A percentile compares a stretch with the other conserved stretches of the same genome.
Conservation (phyloP, 2,888 invertebrate genomes). For the Troides aeacus region DNA sequence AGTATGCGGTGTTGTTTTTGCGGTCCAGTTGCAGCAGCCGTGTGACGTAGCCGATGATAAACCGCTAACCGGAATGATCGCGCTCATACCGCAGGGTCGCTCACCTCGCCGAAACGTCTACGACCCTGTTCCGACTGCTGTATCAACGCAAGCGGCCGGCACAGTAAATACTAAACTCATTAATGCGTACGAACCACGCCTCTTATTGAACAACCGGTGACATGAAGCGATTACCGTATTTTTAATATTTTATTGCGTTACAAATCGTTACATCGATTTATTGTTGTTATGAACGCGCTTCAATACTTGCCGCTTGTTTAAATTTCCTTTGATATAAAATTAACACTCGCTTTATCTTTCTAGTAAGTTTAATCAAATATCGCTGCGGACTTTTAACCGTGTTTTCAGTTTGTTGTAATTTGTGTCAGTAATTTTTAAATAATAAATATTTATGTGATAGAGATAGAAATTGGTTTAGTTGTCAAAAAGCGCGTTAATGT, state of each 20-base stretch:
- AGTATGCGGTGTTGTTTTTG: constrained; percentile 47
- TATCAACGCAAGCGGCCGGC: constrained; percentile 56
- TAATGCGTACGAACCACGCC: constrained; percentile 33
- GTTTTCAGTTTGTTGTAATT: not conserved
- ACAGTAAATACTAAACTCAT: constrained; percentile 42
- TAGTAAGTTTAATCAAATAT: not conserved
- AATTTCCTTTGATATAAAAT: not conserved
- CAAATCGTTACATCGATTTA: constrained; percentile 15
- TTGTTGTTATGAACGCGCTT: not conserved
- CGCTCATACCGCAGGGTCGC: constrained; percentile 61
- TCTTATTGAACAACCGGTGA: constrained; percentile 16
- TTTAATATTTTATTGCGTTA: constrained; percentile 11
- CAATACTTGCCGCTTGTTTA: not conserved
- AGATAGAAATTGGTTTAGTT: not conserved
- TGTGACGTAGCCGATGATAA: constrained; percentile 51
- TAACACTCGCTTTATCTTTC: too few species aligned
- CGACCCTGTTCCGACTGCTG: constrained; percentile 62
- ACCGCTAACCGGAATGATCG: constrained; percentile 63
- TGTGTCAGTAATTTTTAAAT: too few species aligned
- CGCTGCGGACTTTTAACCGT: not conserved
- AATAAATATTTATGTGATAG: too few species aligned
- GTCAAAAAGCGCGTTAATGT: not conserved
- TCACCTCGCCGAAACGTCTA: constrained; percentile 69
- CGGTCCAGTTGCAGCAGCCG: constrained; percentile 51
- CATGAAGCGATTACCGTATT: constrained; percentile 5